phyloP scores from a whole-genome alignment of 1,140 invertebrate genomes.

The Drosophila aff. region DNA sequence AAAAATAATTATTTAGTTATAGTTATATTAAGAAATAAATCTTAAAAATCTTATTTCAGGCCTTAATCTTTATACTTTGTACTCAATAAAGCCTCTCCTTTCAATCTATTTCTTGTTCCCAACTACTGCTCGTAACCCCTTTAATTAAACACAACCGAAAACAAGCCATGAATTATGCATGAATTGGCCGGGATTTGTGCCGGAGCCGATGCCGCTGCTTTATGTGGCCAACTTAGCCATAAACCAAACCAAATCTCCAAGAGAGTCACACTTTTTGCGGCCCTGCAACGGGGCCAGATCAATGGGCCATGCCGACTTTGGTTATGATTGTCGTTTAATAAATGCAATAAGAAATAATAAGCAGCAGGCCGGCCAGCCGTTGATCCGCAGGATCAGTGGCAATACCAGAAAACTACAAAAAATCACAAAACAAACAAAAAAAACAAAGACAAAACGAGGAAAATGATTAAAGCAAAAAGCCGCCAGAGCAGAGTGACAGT shows the following conservation, averaged over 20 bases:
- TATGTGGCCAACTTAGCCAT: constrained; percentile 82
- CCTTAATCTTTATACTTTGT: background rate
- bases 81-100: too few species aligned
- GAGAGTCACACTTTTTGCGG: constrained; percentile 81
- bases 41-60: background rate
- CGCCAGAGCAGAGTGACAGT: constrained; percentile 68
- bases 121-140: constrained; percentile 4
- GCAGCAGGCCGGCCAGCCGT: constrained; percentile 50
- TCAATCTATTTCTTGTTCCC: constrained; percentile 4
- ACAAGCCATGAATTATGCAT: constrained; percentile 79
- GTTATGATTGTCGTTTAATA: constrained; percentile 85
- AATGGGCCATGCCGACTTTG: constrained; percentile 72
- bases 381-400: constrained; percentile 68
- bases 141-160: constrained; percentile 65
- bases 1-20: constrained; percentile 30
- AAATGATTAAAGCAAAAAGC: constrained; percentile 83
- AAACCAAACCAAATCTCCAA: constrained; percentile 79
- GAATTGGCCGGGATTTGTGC: constrained; percentile 56
- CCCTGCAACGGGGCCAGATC: constrained; percentile 46
- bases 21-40: background rate
- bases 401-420: constrained; percentile 22
- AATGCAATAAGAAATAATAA: constrained; percentile 85
- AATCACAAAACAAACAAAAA: background rate
- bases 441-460: constrained; percentile 45
- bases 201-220: constrained; percentile 38